Base-by-base conservation (phyloP, 1,140 invertebrate species). In the Diachasma alloeum region DNA sequence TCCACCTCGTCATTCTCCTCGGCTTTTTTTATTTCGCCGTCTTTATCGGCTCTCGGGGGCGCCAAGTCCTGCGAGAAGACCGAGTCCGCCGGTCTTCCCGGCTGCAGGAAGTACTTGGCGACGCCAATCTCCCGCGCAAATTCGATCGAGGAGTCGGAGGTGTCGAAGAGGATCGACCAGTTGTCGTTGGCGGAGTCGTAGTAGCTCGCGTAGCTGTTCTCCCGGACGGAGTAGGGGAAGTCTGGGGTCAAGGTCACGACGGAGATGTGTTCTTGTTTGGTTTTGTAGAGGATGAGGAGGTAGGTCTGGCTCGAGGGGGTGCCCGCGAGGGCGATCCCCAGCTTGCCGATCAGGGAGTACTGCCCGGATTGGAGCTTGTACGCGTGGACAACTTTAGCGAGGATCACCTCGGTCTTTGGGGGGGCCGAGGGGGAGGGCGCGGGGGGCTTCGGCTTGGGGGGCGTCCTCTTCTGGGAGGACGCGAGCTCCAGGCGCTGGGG, bases 151-250 rank as follows among this genome's bases (percentile, higher is more conserved):
- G 79, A 72, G 0, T 82, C 80, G 8, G 80, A 74, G 44, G 75
- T 84, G 36, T 88, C 86, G 68, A 90, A 90, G 74, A 84, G 81
- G 71, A 89, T 84, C 5, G 87, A 87, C 88, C 88, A 88, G 80
- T 88, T 87, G n/a, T 85, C 83, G 31, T 84, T 83, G 66, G 83
- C 83, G 5, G 74, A 78, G 73, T 90, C 88, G 73, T 88, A 87
- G 83, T 88, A 89, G 73, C 82, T 83, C 8, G 82, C 84, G 74
- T 88, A 90, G 82, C 88, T 88, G 22, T 89, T 87, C 24, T 81
- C 80, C 69, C 87, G 85, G 46, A 88, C 78, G 11, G 79, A 81
- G 70, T 85, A 90, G 6, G 77, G 75, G 75, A 90, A 89, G 13
- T 87, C 78, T 1, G 76, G 63, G 10, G 80, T 86, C 17, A 90